These are phyloP conservation scores for Anoplolepis gracilipes DNA, from an alignment of 1,140 invertebrate species.

Conservation along the genomic window DNA sequence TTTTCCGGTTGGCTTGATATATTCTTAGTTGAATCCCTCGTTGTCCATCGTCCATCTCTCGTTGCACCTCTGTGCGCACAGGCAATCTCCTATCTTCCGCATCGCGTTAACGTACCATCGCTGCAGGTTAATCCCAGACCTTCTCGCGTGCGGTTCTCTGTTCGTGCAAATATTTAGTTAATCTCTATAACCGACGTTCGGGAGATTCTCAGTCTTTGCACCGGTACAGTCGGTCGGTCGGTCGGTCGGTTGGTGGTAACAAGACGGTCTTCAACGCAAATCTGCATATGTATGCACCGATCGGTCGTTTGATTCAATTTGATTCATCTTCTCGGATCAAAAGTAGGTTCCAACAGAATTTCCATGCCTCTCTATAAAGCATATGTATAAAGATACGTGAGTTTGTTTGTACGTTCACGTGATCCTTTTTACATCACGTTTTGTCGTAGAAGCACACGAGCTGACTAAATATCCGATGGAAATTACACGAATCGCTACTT, in stretches of 20 bases:
- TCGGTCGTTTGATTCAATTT: slow-evolving; percentile 29
- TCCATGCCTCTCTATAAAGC: slow-evolving; percentile 24
- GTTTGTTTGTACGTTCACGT: background rate
- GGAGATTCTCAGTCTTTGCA: slow-evolving; percentile 35
- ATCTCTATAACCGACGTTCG: slow-evolving; percentile 41
- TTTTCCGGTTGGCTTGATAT: slow-evolving; percentile 44
- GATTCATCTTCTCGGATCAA: background rate
- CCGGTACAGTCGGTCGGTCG: slow-evolving; percentile 22
- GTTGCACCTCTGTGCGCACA: background rate
- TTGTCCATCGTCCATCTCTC: slow-evolving; percentile 16
- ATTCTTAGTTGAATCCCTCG: background rate
- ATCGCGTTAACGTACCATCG: slow-evolving; percentile 48
- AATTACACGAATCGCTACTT: slow-evolving; percentile 4
- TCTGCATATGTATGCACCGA: slow-evolving; percentile 75
- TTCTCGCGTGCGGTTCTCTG: slow-evolving; percentile 40
- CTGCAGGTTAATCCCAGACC: slow-evolving; percentile 57
- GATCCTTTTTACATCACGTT: slow-evolving; percentile 21
- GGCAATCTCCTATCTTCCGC: slow-evolving; percentile 39
- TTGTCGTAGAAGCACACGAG: background rate
- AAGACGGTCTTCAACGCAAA: slow-evolving; percentile 60
- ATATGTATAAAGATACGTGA: slow-evolving; percentile 10
- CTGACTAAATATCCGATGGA: slow-evolving; percentile 47
- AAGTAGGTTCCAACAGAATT: background rate
- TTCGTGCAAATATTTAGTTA: slow-evolving; percentile 69
- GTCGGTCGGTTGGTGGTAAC: slow-evolving; percentile 44